Percentiles rank a stretch among this genome's conserved stretches.
Conservation (phyloP, 2,797 vertebrate genomes). For the Silurus lanzhouensis region DNA sequence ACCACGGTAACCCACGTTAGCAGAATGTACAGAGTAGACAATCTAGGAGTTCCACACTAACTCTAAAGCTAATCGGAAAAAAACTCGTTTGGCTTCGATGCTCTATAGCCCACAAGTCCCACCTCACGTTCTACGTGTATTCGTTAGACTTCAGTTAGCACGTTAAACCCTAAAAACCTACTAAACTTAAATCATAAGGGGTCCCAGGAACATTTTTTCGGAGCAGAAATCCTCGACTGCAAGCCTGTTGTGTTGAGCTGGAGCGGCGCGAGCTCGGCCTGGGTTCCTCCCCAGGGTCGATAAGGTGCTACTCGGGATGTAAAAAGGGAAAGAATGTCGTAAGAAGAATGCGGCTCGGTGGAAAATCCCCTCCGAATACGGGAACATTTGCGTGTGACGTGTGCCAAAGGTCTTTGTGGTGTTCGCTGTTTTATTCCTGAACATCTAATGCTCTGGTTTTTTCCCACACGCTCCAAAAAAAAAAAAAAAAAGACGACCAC, state of each 20-base stretch:
- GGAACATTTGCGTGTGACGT: conserved; percentile 49
- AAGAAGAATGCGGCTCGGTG: neutral
- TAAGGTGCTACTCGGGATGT: conserved; percentile 76
- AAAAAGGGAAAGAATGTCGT: conserved; percentile 55
- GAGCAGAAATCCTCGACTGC: conserved; percentile 21
- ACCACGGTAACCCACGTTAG: conserved; percentile 37
- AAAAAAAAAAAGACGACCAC: neutral
- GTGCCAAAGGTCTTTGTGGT: conserved; percentile 37
- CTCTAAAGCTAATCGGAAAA: conserved; percentile 11
- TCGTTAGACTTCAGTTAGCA: conserved; percentile 9
- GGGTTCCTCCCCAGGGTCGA: neutral
- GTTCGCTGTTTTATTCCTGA: conserved; percentile 37
- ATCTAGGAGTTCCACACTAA: conserved; percentile 9
- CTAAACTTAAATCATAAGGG: conserved; percentile 3
- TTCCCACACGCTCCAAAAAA: neutral
- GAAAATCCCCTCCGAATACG: neutral
- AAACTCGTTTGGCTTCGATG: conserved; percentile 16
- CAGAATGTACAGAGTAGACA: conserved; percentile 37
- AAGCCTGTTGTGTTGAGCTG: conserved; percentile 23
- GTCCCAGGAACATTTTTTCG: neutral
- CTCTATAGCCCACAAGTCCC: conserved; percentile 16
- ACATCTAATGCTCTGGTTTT: conserved; percentile 15
- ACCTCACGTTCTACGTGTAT: neutral
- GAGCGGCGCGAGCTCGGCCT: conserved; percentile 27
- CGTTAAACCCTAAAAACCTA: conserved; percentile 13